Conservation (phyloP, 2,797 vertebrate genomes). For the Alauda arvensis region DNA sequence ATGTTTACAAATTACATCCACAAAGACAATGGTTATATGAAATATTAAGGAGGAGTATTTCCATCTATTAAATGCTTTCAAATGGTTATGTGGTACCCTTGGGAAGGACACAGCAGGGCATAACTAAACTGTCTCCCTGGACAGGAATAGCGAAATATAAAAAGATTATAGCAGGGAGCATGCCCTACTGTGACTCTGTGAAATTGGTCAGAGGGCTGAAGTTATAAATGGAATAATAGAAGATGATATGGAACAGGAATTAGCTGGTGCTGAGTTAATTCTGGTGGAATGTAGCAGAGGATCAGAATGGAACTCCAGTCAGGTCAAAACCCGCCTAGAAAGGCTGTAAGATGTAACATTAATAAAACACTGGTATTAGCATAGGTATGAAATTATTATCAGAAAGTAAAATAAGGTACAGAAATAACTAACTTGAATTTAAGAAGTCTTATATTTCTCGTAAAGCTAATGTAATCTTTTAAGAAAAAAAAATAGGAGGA, state of each 20-base stretch:
- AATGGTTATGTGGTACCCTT: conserved; percentile 8
- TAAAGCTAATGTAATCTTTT: neutral
- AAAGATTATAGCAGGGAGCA: conserved; percentile 56
- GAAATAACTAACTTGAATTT: neutral
- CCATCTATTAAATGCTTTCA: neutral
- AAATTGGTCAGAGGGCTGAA: conserved; percentile 64
- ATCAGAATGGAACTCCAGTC: conserved; percentile 59
- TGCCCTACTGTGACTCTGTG: conserved; percentile 59
- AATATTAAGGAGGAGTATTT: neutral
- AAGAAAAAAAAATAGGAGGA: neutral
- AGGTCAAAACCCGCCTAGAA: conserved; percentile 56
- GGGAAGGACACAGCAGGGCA: conserved; percentile 56
- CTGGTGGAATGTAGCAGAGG: conserved; percentile 61
- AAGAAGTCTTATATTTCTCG: neutral
- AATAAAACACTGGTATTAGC: conserved; percentile 37
- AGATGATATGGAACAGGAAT: conserved; percentile 66
- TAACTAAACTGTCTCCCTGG: conserved; percentile 48
- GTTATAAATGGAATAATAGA: conserved; percentile 66
- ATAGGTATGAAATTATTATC: conserved; percentile 51
- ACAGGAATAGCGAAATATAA: conserved; percentile 64
- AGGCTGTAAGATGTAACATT: conserved; percentile 42
- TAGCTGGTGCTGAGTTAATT: conserved; percentile 66
- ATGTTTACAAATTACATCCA: neutral
- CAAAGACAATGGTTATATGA: neutral
- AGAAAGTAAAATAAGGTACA: conserved; percentile 34